Percentiles rank a stretch among this genome's conserved stretches.
Conservation (phyloP, 1,140 invertebrate genomes). For the Oncopeltus fasciatus region DNA sequence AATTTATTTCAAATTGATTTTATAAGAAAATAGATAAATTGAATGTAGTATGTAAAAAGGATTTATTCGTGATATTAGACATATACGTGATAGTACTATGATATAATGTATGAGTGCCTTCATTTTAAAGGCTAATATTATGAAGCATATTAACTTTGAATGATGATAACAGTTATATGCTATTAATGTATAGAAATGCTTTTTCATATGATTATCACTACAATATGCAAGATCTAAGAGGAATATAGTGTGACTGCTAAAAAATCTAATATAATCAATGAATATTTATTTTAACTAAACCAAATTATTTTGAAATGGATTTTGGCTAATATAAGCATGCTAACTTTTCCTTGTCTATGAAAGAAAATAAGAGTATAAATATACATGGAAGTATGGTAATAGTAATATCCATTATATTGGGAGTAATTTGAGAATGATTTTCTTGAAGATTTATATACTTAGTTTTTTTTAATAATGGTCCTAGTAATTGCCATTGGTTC, state of each 20-base stretch:
- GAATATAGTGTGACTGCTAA: neutral
- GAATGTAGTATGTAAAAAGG: neutral
- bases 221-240: no score
- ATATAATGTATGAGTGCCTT: neutral
- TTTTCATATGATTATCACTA: neutral
- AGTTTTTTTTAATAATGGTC: no score
- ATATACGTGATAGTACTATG: neutral
- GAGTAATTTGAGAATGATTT: neutral
- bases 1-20: no score
- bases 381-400: no score
- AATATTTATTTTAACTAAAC: neutral
- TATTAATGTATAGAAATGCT: neutral
- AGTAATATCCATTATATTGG: no score
- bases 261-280: neutral
- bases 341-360: neutral
- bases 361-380: neutral
- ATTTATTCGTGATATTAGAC: neutral
- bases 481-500: no score
- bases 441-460: neutral
- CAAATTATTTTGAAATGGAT: neutral
- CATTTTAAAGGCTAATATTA: neutral
- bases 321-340: neutral
- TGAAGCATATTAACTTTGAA: neutral
- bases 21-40: no score
- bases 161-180: neutral